Evolutionary conservation across 1,140 invertebrate genomes (phyloP), one percentile per base, ranked within the genome.

Genomic region (Leguminivora glycinivorella): DNA sequence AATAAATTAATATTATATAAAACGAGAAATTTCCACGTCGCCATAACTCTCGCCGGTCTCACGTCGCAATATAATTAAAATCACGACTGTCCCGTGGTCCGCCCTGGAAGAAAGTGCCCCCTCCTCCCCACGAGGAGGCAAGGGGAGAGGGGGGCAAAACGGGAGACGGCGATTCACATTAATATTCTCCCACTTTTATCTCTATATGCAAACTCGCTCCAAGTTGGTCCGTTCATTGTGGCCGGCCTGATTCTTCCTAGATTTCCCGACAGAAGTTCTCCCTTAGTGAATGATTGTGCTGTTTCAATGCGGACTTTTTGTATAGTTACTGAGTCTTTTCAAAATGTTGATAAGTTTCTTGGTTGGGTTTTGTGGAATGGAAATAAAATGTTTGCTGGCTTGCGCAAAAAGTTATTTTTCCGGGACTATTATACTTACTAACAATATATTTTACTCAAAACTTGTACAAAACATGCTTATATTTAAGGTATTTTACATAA

Each of bases 191-290:
- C 85, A 88, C 86, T 89, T 91, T 90, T 91, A 91, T 91, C 89
- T 91, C 88, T 91, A 91, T 91, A 91, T 91, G 89, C 89, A 91
- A 91, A 91, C 89, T 89, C 88, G 89, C 88, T 88, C 83, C 80
- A 87, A 90, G 76, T 84, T 85, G 70, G 82, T 84, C 80, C 83
- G 79, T 81, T 89, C 88, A 90, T 89, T 91, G 89, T 91, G 86
- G 84, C 81, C 78, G 79, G 79, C 79, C 83, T 84, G 85, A 88
- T 90, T 90, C 86, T 82, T 84, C 76, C 76, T 75, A 78, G 70
- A 76, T 60, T 70, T 40, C 29, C 29, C 47, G 26, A 34, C 47
- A 38, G 31, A 76, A 83, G 84, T 76, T 86, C 84, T 83, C 80
- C 76, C 75, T 82, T 78, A 75, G 72, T 88, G 87, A 90, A 90